Evolutionary conservation across 2,113 vertebrate genomes (phyloP).

Genomic region (Trichomycterus rosablanca): DNA sequence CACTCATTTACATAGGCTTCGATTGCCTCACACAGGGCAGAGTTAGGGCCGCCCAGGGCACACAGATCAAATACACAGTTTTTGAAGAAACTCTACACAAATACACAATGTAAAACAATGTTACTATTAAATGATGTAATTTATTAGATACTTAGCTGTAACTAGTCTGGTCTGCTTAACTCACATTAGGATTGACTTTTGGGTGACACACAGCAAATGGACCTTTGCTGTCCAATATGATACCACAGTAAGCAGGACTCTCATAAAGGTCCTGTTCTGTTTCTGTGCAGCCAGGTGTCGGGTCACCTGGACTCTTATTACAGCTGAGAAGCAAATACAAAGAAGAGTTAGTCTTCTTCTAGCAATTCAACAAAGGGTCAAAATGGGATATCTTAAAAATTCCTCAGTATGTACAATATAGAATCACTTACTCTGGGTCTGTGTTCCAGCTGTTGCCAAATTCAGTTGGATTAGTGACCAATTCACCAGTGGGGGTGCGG

Average conservation of each 20-base stretch:
- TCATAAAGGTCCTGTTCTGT: slow-evolving; percentile 61
- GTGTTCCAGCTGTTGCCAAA: slow-evolving; percentile 74
- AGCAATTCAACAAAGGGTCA: too few species aligned
- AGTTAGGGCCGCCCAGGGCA: slow-evolving; percentile 59
- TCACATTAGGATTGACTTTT: slow-evolving; percentile 63
- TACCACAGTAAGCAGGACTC: slow-evolving; percentile 63
- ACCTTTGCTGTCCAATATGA: slow-evolving; percentile 56
- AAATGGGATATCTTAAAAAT: too few species aligned
- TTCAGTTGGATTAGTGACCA: slow-evolving; percentile 52
- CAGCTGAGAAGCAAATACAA: slow-evolving; percentile 53
- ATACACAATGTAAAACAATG: slow-evolving; percentile 4
- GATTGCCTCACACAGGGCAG: slow-evolving; percentile 66
- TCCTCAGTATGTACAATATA: not conserved
- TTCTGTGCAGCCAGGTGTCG: slow-evolving; percentile 56
- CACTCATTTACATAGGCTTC: slow-evolving; percentile 71
- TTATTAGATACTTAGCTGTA: not conserved
- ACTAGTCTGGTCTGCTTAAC: not conserved
- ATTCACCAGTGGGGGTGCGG: slow-evolving; percentile 60
- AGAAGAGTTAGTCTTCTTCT: not conserved
- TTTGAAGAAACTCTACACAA: slow-evolving; percentile 61
- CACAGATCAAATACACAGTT: slow-evolving; percentile 71
- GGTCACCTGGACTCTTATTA: slow-evolving; percentile 56
- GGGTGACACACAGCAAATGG: slow-evolving; percentile 56
- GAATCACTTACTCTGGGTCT: slow-evolving; percentile 57
- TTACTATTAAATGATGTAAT: not conserved